A percentile compares a stretch with the other conserved stretches of the same genome.
Evolutionary conservation across 2,888 invertebrate genomes (phyloP).

Genomic region (Amphiduros pacificus): DNA sequence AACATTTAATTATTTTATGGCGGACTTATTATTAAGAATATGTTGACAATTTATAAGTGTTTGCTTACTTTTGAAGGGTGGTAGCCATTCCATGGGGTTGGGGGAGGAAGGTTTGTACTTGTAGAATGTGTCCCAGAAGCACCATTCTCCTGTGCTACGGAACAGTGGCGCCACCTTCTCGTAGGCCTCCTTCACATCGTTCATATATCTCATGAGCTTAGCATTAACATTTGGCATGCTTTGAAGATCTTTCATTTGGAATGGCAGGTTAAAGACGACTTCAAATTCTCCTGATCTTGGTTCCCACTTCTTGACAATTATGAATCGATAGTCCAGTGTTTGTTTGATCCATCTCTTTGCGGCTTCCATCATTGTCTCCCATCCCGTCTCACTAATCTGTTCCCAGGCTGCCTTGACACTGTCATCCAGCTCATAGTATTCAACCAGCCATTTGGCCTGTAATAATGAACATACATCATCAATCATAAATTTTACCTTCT

Average conservation of each 20-base stretch:
- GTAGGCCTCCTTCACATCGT: constrained; percentile 1
- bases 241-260: constrained; percentile 17
- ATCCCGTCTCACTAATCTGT: no score
- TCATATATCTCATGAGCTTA: not conserved
- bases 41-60: not conserved
- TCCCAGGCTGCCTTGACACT: no score
- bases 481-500: no score
- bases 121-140: constrained; percentile 78
- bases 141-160: constrained; percentile 23
- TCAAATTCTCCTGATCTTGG: constrained; percentile 48
- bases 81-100: constrained; percentile 78
- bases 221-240: constrained; percentile 19
- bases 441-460: no score
- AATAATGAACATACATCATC: no score
- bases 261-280: constrained; percentile 26
- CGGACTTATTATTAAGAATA: not conserved
- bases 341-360: no score
- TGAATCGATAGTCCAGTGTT: no score
- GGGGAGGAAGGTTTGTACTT: constrained; percentile 70
- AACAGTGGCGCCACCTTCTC: not conserved
- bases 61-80: constrained; percentile 55
- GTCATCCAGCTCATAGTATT: no score
- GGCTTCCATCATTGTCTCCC: no score
- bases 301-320: no score
- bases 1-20: not conserved